phyloP scores from a whole-genome alignment of 2,113 vertebrate species.

The Nibea albiflora region DNA sequence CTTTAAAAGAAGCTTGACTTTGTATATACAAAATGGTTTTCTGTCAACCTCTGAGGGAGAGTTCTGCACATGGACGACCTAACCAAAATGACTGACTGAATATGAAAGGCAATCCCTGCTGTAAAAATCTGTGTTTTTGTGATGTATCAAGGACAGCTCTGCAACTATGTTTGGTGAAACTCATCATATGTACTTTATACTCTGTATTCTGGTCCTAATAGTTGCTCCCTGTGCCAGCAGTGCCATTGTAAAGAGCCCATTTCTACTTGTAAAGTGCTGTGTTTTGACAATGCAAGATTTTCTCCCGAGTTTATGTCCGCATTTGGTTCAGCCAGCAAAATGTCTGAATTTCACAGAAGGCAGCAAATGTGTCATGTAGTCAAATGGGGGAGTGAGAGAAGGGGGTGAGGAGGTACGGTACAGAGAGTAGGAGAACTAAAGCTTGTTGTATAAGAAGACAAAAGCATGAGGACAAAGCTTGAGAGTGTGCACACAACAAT shows the following conservation, averaged over 20 bases:
- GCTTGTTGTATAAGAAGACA: not conserved
- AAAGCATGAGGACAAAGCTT: not conserved
- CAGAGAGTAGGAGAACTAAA: not conserved
- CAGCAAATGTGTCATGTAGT: constrained; percentile 16
- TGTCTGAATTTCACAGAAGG: constrained; percentile 25
- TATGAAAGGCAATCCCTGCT: constrained; percentile 16
- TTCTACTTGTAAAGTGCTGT: constrained; percentile 30
- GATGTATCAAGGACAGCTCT: not conserved
- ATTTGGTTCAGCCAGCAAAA: constrained; percentile 29
- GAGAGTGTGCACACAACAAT: not conserved
- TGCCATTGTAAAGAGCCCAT: constrained; percentile 17
- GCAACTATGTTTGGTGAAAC: constrained; percentile 11
- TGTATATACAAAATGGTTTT: constrained; percentile 54
- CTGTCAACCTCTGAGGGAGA: not conserved
- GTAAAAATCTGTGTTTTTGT: constrained; percentile 2
- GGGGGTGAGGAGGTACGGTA: not conserved
- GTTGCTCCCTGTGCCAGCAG: not conserved
- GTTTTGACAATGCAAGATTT: constrained; percentile 14
- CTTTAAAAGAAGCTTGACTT: constrained; percentile 40
- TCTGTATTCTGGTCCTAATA: not conserved
- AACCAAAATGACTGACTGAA: constrained; percentile 1
- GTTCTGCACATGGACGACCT: not conserved
- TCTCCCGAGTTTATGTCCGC: constrained; percentile 10
- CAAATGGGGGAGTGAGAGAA: constrained; percentile 7
- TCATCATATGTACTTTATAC: constrained; percentile 13